Percentiles rank a stretch among this genome's conserved stretches.
Conservation (phyloP, 2,113 vertebrate genomes). For the Philantomba maxwellii region DNA sequence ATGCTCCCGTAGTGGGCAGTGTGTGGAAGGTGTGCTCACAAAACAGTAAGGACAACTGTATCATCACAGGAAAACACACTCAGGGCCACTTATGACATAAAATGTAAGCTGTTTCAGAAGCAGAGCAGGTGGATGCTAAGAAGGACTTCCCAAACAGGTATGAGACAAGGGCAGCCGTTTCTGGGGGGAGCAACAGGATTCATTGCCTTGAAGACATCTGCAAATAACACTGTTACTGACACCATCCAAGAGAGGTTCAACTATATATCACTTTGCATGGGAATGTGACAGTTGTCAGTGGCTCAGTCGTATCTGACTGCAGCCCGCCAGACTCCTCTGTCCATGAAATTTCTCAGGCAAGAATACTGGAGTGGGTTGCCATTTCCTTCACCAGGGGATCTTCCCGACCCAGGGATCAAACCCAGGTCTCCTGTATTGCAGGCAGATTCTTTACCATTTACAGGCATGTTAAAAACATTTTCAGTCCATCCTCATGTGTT, state of each 20-base stretch:
- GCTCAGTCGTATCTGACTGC: background rate
- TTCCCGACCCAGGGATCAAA: background rate
- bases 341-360: background rate
- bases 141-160: background rate
- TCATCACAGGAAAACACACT: too few relatives aligned
- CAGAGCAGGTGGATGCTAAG: background rate
- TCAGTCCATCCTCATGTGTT: background rate
- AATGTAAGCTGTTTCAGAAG: background rate
- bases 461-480: background rate
- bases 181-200: too few relatives aligned
- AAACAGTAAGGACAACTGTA: background rate
- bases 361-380: background rate
- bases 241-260: background rate
- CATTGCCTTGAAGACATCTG: background rate
- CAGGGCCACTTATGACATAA: background rate
- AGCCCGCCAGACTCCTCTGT: background rate
- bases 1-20: accelerated
- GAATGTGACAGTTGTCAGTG: background rate
- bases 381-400: background rate
- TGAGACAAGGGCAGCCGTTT: background rate
- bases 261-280: background rate
- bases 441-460: background rate
- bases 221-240: background rate
- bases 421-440: background rate
- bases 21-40: background rate